Base-by-base conservation (phyloP, 2,113 vertebrate species). In the Patagioenas fasciata region DNA sequence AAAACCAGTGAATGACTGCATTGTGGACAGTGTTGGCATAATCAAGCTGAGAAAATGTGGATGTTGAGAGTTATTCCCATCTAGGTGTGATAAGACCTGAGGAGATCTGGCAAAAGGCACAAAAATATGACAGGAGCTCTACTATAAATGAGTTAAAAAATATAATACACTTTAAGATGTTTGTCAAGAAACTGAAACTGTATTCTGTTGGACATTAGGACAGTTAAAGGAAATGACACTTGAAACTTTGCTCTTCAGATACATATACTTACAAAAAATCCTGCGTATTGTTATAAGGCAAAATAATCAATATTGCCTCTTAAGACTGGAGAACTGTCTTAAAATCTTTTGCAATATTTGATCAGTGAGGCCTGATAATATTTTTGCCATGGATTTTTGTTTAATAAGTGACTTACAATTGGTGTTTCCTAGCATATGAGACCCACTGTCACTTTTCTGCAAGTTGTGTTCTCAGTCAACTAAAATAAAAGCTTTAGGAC, bases 191-290 rank as follows among this genome's bases (percentile, higher is more conserved):
- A 23, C 13, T 71, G 57, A 18, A 84, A 54, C 42, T 84, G 61
- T 50, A 25, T 50, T 58, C 19, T 58, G 11, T 72, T 88, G 21
- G 34, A 21, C 9, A n/a, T 6, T 7, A 21, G 2, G 57, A 25
- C 29, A 92, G 28, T 20, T 79, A 40, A 60, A 85, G 29, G 40
- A 70, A 65, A 74, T 88, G 2, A 21, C 20, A 23, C 20, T 62
- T 81, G 61, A 75, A 82, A 51, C 25, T 56, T 75, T 13, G 31
- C 10, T 80, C 17, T 72, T 79, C 32, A 44, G 62, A 85, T 53
- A 14, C 0, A 0, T 71, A 3, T 50, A 13, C 42, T 54, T 62
- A 31, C 10, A 25, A 47, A 67, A 61, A 79, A 14, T 8, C 14
- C 40, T 67, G 29, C 13, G 25, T 31, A 29, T 40, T n/a, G 12